Base-by-base conservation (phyloP, 2,888 invertebrate species). In the Dolichomitus sp. region DNA sequence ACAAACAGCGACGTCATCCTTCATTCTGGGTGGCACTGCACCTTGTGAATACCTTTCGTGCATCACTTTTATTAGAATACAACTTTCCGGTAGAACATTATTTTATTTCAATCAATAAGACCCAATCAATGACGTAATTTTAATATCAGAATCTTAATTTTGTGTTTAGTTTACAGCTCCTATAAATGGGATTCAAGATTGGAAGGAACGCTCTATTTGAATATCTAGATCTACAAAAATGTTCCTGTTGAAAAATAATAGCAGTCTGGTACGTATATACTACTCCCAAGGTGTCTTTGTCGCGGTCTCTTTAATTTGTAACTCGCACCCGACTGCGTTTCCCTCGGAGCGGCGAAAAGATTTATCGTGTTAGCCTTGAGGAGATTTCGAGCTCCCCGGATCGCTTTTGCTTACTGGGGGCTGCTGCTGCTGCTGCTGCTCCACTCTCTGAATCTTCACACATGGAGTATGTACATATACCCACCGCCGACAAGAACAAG, bases 271-370 rank as follows among this genome's bases (percentile, higher is more conserved):
- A 27, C 11, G 9, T 14, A 19, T 57, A 50, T 7, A 70, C 23
- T 37, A 9, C n/a, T 33, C 17, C 30, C 59, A 37, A 77, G 80
- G 69, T 83, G 80, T 83, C 83, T 77, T 54, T 54, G 19, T 14
- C 73, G 79, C 83, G 83, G 80, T 77, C 83, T 83, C 83, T 83
- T 83, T 83, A 83, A 83, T 83, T 83, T 83, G 83, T 83, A 83
- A 83, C 83, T 77, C 77, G 83, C 83, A 80, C 80, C 80, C 80
- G 77, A 68, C 75, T 23, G 69, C 59, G 80, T 80, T 80, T 80
- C 73, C 73, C 73, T 63, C 61, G 27, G 33, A 72, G 42, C 54
- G 68, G 63, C 63, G 70, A 74, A 74, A 73, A 83, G 83, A 83
- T 83, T 83, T 83, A 83, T 83, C 83, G 83, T 59, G 74, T 83